Percentiles rank a stretch among this genome's conserved stretches.
Conservation (phyloP, 2,113 vertebrate species). For the Carassius carassius region DNA sequence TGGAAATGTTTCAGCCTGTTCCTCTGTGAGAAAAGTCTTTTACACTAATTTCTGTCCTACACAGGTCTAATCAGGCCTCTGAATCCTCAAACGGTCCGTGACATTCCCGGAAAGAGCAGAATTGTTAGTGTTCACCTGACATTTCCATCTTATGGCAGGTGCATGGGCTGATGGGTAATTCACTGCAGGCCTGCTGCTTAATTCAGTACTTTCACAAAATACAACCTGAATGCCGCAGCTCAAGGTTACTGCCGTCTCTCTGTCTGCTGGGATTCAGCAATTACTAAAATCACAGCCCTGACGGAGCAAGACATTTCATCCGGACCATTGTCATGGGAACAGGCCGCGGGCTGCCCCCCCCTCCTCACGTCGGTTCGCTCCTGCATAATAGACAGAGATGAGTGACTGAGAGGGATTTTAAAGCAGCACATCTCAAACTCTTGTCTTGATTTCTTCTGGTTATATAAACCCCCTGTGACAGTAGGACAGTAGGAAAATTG, state of each 20-base stretch:
- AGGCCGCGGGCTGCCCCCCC: conserved; percentile 62
- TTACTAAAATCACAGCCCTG: conserved; percentile 84
- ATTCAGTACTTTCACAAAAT: conserved; percentile 32
- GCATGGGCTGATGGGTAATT: conserved; percentile 18
- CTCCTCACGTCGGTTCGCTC: conserved; percentile 64
- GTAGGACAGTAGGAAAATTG: background rate
- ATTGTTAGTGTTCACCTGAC: conserved; percentile 8
- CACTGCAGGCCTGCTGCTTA: conserved; percentile 13
- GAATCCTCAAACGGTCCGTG: background rate
- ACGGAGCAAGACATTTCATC: conserved; percentile 84
- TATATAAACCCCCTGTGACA: background rate
- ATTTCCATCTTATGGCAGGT: background rate
- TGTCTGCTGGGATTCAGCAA: conserved; percentile 70
- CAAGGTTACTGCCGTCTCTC: conserved; percentile 12
- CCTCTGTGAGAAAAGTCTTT: background rate
- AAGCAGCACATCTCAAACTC: conserved; percentile 67
- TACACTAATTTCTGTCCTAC: background rate
- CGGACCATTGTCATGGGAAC: conserved; percentile 86
- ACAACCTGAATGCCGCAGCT: conserved; percentile 32
- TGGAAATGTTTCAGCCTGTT: background rate
- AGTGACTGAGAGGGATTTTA: conserved; percentile 73
- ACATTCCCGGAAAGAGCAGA: background rate
- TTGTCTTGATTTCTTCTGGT: conserved; percentile 40
- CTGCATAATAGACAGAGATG: conserved; percentile 75
- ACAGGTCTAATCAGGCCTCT: background rate